phyloP scores from a whole-genome alignment of 2,888 invertebrate species.

The Latheticus oryzae region DNA sequence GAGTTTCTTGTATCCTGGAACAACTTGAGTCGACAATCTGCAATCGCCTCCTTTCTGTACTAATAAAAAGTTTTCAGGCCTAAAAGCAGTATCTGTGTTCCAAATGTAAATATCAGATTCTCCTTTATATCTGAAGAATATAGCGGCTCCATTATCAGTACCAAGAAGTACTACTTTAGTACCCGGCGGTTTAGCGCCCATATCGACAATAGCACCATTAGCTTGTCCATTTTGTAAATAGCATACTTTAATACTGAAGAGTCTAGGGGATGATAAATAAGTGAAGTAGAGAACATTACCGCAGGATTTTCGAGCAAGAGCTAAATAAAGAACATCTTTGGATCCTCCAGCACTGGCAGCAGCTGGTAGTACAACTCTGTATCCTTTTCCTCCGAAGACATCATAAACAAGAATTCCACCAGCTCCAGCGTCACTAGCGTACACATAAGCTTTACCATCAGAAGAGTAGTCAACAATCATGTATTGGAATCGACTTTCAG shows the following conservation, averaged over 20 bases:
- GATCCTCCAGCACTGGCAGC: constrained; percentile 63
- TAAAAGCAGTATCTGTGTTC: constrained; percentile 72
- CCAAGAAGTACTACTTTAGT: constrained; percentile 71
- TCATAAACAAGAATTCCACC: constrained; percentile 69
- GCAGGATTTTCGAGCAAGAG: constrained; percentile 67
- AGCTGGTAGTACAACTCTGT: constrained; percentile 70
- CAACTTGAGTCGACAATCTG: constrained; percentile 72
- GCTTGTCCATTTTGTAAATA: constrained; percentile 69
- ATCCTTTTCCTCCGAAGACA: constrained; percentile 66
- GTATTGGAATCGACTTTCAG: constrained; percentile 70
- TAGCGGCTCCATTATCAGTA: constrained; percentile 70
- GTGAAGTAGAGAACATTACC: constrained; percentile 69
- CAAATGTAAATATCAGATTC: constrained; percentile 74
- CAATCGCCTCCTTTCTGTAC: constrained; percentile 72
- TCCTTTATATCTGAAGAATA: constrained; percentile 74
- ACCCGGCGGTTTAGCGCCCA: constrained; percentile 67
- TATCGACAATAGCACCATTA: constrained; percentile 70
- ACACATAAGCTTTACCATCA: constrained; percentile 66
- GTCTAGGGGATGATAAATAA: constrained; percentile 69
- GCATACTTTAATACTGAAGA: constrained; percentile 70
- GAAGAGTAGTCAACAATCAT: constrained; percentile 70
- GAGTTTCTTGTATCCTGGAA: constrained; percentile 69
- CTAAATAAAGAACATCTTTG: constrained; percentile 72
- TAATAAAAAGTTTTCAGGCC: constrained; percentile 68
- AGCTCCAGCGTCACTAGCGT: constrained; percentile 67